Conservation (phyloP, 1,140 invertebrate genomes). For the Drosophila aff. region DNA sequence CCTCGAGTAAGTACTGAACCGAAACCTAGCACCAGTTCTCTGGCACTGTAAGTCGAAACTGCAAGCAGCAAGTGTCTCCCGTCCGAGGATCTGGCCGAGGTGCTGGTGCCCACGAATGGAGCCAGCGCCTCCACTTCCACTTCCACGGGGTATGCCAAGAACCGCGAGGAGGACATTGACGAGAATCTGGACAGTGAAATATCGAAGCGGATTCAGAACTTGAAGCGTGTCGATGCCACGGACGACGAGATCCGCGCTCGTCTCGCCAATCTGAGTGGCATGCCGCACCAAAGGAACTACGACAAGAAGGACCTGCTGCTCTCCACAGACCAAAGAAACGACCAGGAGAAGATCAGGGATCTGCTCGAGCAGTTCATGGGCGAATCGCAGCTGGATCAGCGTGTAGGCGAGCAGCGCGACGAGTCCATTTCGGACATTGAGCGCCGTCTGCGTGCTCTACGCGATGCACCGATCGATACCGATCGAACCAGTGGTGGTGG, state of each 20-base stretch:
- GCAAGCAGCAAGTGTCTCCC: slow-evolving; percentile 53
- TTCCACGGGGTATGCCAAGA: slow-evolving; percentile 10
- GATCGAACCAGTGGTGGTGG: neutral
- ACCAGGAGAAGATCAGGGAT: slow-evolving; percentile 88
- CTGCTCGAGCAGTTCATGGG: slow-evolving; percentile 87
- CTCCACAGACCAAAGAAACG: slow-evolving; percentile 86
- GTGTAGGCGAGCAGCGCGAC: slow-evolving; percentile 84
- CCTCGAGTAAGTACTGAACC: slow-evolving; percentile 51
- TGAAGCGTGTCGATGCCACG: slow-evolving; percentile 85
- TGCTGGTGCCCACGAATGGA: slow-evolving; percentile 68
- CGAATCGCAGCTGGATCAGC: slow-evolving; percentile 86
- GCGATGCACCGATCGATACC: slow-evolving; percentile 70
- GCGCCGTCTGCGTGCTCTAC: slow-evolving; percentile 84
- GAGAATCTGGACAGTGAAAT: slow-evolving; percentile 85
- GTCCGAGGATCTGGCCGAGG: slow-evolving; percentile 60
- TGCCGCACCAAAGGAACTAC: slow-evolving; percentile 79
- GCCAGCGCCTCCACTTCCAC: neutral
- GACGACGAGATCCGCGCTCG: slow-evolving; percentile 86
- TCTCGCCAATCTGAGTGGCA: slow-evolving; percentile 87
- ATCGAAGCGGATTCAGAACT: slow-evolving; percentile 87
- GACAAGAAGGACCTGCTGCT: slow-evolving; percentile 74
- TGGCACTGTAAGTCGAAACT: neutral
- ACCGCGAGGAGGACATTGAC: slow-evolving; percentile 64
- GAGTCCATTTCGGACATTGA: slow-evolving; percentile 86
- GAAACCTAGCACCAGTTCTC: neutral